These are phyloP conservation scores for Cynaeus angustus DNA, from an alignment of 2,888 invertebrate genomes.

Conservation along the genomic window DNA sequence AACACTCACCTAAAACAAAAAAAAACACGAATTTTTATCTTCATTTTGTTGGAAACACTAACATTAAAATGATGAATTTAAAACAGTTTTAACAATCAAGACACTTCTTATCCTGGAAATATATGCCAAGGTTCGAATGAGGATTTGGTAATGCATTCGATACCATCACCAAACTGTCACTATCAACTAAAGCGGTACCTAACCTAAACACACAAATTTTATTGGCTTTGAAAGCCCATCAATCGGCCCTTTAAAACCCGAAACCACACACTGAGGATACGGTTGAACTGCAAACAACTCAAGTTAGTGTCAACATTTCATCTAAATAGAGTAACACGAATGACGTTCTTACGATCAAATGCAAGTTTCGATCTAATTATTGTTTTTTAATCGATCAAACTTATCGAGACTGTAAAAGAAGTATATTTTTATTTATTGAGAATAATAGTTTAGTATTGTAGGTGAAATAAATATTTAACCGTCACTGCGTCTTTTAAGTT, in stretches of 20 bases:
- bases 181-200: constrained; percentile 45
- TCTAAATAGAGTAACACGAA: constrained; percentile 39
- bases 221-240: constrained; percentile 50
- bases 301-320: constrained; percentile 46
- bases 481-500: too few relatives aligned
- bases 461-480: too few relatives aligned
- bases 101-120: constrained; percentile 34
- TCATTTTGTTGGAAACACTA: neutral
- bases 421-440: too few relatives aligned
- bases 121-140: constrained; percentile 26
- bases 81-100: constrained; percentile 10
- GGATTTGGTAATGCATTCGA: constrained; percentile 33
- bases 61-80: neutral
- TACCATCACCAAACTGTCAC: constrained; percentile 42
- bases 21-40: constrained; percentile 18
- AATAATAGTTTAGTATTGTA: too few relatives aligned
- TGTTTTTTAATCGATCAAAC: neutral
- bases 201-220: constrained; percentile 48
- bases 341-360: constrained; percentile 34
- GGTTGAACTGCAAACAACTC: constrained; percentile 46
- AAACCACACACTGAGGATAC: constrained; percentile 42
- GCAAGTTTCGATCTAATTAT: neutral
- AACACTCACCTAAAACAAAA: constrained; percentile 30
- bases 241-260: constrained; percentile 46
- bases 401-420: too few relatives aligned